Evolutionary conservation across 2,888 invertebrate species (phyloP), one percentile per base, ranked within the genome.

Genomic region (Alitta virens): DNA sequence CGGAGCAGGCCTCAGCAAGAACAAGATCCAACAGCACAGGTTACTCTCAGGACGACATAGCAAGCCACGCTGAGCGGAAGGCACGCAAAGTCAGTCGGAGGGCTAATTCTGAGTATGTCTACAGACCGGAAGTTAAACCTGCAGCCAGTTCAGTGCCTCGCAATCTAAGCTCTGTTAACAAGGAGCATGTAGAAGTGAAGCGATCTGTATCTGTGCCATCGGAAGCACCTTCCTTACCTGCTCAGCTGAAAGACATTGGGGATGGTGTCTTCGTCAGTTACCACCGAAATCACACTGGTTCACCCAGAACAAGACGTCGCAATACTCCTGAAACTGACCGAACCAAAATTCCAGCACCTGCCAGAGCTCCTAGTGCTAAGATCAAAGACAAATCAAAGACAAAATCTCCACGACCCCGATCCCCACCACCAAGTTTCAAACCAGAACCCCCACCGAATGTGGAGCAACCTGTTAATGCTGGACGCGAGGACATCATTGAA

Each of bases 301-400:
- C 52, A 23, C 52, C 59, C 1, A 27, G 51, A 16, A 12, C 27
- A 16, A 54, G 25, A 27, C 26, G 46, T 25, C 38, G 33, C 3
- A 54, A n/a, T 16, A 24, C 55, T 14, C 43, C 51, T 18, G 26
- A 43, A 25, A 40, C 56, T 14, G 23, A 21, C 16, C 25, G 33
- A 38, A 24, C 52, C 9, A 43, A 25, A 7, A 18, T 40, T 14
- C 52, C 54, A 1, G 40, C 25, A 9, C 26, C 52, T 14, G 21
- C 40, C 14, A 33, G 62, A 42, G 66, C 80, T 9, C 80, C 80
- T 7, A 78, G 78, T 70, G 75, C 77, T 33, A 74, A 75, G 63
- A 69, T 80, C 24, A 78, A 74, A 66, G 79, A 79, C 24, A 73
- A 75, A 57, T 69, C 77, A 7, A 64, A 77, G n/a, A 70, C 69